Percentiles rank a stretch among this genome's conserved stretches.
Evolutionary conservation across 2,113 vertebrate species (phyloP).

Genomic region (Ceyx melanurus): DNA sequence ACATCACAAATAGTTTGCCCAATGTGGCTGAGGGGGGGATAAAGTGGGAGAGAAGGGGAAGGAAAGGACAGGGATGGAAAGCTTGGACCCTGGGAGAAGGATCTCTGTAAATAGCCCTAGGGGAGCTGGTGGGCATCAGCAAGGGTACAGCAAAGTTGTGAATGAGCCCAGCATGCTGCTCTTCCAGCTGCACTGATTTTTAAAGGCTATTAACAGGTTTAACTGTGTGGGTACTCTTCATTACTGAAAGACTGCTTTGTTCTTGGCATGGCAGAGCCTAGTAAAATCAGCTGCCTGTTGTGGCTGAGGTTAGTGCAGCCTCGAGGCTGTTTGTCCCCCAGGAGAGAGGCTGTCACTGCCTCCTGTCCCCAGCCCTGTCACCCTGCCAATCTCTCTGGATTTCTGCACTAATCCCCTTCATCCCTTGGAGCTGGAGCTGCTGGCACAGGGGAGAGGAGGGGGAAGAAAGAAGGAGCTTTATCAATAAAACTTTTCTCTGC

Average conservation of each 20-base stretch:
- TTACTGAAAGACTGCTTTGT: constrained; percentile 31
- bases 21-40: not conserved
- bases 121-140: not conserved
- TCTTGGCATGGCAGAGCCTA: not conserved
- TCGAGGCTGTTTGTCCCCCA: not conserved
- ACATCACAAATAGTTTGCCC: not conserved
- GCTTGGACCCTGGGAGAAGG: not conserved
- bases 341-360: not conserved
- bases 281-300: not conserved
- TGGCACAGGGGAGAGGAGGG: not conserved
- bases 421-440: not conserved
- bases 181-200: constrained; percentile 4
- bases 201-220: constrained; percentile 28
- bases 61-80: not conserved
- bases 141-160: constrained; percentile 12
- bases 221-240: constrained; percentile 1
- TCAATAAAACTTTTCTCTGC: not conserved
- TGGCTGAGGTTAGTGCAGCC: not conserved
- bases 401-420: constrained; percentile 29
- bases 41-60: not conserved
- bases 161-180: constrained; percentile 22
- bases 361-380: not conserved
- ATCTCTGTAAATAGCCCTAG: not conserved
- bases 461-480: not conserved
- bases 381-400: not conserved